Conservation (phyloP, 2,888 invertebrate species). For the Stenodema calcarata region DNA sequence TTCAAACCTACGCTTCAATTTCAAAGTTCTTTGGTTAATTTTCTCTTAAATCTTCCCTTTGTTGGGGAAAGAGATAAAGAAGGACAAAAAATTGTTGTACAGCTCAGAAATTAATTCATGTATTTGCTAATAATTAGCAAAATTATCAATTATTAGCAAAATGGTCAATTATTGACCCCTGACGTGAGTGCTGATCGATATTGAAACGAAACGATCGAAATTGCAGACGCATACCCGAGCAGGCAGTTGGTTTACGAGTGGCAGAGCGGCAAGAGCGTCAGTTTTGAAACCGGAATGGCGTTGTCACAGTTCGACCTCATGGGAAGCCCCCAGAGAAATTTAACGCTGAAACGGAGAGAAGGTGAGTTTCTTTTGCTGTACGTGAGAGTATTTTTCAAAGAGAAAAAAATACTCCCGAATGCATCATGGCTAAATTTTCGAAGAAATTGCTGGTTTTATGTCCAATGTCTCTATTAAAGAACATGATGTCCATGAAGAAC, state of each 20-base stretch:
- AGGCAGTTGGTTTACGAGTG: slow-evolving; percentile 86
- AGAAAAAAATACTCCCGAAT: neutral
- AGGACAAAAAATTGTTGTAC: too few species aligned
- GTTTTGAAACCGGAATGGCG: slow-evolving; percentile 88
- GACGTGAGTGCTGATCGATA: too few species aligned
- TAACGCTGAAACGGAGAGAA: slow-evolving; percentile 80
- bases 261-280: slow-evolving; percentile 81
- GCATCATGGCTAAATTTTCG: too few species aligned
- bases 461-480: too few species aligned
- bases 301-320: slow-evolving; percentile 93
- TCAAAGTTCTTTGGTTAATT: too few species aligned
- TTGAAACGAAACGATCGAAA: neutral
- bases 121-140: neutral
- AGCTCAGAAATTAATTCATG: too few species aligned
- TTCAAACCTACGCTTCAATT: too few species aligned
- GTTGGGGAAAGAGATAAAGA: too few species aligned
- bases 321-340: slow-evolving; percentile 82
- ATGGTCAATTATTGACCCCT: too few species aligned
- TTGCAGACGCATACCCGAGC: slow-evolving; percentile 84
- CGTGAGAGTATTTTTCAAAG: neutral
- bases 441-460: neutral
- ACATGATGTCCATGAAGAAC: too few species aligned
- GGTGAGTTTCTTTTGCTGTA: slow-evolving; percentile 62
- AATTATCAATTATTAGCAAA: too few species aligned
- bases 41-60: too few species aligned